A percentile compares a stretch with the other conserved stretches of the same genome.
These are phyloP conservation scores for Callyntrura guangdongensis DNA, from an alignment of 2,888 invertebrate species.

Conservation along the genomic window DNA sequence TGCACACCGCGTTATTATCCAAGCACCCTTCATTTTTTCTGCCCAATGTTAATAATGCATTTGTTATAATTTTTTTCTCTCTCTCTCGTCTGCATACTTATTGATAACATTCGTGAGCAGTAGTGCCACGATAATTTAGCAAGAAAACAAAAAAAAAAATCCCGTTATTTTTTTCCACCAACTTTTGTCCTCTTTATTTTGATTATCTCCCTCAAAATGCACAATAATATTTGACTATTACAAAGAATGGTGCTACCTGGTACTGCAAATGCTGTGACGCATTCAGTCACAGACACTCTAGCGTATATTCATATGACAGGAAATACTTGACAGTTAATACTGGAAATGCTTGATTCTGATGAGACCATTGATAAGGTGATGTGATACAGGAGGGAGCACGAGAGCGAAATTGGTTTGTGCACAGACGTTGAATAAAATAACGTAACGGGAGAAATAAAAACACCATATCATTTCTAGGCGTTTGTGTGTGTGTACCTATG, in stretches of 20 bases:
- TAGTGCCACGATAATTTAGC: not conserved
- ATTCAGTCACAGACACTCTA: not conserved
- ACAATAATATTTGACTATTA: not conserved
- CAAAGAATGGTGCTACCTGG: slow-evolving; percentile 72
- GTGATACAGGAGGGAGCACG: not conserved
- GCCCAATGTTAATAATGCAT: not conserved
- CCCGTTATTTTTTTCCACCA: not conserved
- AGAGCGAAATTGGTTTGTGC: not conserved
- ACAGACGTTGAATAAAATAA: not conserved
- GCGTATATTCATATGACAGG: slow-evolving; percentile 27
- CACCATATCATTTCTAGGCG: not conserved
- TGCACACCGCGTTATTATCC: no score
- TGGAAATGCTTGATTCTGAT: not conserved
- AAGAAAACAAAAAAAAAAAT: not conserved
- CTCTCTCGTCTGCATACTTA: not conserved
- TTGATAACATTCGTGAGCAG: not conserved
- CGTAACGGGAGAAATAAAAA: not conserved
- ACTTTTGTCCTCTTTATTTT: not conserved
- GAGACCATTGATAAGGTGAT: not conserved
- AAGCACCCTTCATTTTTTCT: not conserved
- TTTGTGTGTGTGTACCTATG: not conserved
- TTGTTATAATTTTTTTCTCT: not conserved
- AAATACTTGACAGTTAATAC: slow-evolving; percentile 61
- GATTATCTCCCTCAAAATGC: slow-evolving; percentile 7
- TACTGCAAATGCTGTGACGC: slow-evolving; percentile 47